Evolutionary conservation across 2,797 vertebrate genomes (phyloP), one percentile per base, ranked within the genome.

Genomic region (Acrossocheilus wenchowensis): DNA sequence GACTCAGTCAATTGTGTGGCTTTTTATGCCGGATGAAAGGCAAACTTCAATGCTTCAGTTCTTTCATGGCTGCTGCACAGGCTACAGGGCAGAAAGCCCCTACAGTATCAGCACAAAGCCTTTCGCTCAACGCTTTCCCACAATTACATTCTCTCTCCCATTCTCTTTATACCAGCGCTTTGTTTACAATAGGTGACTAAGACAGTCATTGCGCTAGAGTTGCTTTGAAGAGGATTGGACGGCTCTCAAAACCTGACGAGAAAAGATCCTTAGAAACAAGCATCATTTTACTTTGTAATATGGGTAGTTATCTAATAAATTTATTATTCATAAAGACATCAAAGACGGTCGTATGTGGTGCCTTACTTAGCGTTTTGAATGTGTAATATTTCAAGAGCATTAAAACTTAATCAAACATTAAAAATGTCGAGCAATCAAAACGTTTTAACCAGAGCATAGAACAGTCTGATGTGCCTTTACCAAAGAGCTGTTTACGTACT

Each of bases 21-120:
- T 87, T 95, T 94, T 95, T 93, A 94, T 93, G 93, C 90, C 81
- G 93, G 93, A 94, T 95, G 93, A 96, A 95, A 96, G 94, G 94
- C 92, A 92, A 85, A 78, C 74, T 95, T 93, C 93, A 95, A 92
- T 94, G 94, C 93, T 90, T 43, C 88, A 91, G 92, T 90, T 93
- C 93, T 95, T 95, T 95, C 92, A 94, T 89, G 86, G 90, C 90
- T 74, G 86, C 88, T 90, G 91, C 88, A 90, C 92, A 88, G 89
- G 92, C 74, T 41, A 62, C 87, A 90, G 85, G 88, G 90, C 90
- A 94, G 93, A 94, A 94, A 94, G 92, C 90, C 90, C 72, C 84
- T 93, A 93, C 93, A 91, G 93, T 95, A 94, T 94, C 94, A 92
- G 93, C 92, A 92, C 91, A 93, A 94, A 94, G 92, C 94, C 92